These are phyloP conservation scores for Morinoia aosen DNA, from an alignment of 2,888 invertebrate genomes.

Conservation along the genomic window DNA sequence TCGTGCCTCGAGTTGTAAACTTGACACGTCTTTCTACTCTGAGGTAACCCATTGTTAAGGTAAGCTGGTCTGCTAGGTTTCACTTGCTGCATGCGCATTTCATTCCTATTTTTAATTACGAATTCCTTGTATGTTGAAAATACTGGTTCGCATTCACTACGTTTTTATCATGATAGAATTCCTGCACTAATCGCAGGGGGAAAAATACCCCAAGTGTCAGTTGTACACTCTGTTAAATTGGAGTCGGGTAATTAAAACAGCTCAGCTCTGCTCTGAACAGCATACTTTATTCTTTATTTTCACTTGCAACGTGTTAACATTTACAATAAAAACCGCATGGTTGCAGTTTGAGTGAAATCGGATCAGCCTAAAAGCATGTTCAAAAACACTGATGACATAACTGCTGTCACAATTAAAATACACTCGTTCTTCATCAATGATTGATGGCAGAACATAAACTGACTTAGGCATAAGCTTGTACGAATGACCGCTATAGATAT, in stretches of 20 bases:
- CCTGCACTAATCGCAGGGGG: not conserved
- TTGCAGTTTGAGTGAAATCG: too few species aligned
- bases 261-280: not conserved
- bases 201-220: not conserved
- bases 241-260: not conserved
- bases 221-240: not conserved
- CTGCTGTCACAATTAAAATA: too few species aligned
- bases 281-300: not conserved
- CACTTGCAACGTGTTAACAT: not conserved
- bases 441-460: too few species aligned
- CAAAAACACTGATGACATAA: too few species aligned
- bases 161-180: not conserved
- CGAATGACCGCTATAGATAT: too few species aligned
- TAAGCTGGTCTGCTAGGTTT: not conserved
- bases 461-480: too few species aligned
- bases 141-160: not conserved
- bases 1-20: too few species aligned
- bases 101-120: not conserved
- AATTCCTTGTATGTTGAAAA: not conserved
- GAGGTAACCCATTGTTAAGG: not conserved
- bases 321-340: too few species aligned
- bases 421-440: too few species aligned
- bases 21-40: not conserved
- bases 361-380: too few species aligned
- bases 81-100: not conserved